These are phyloP conservation scores for Lampropteryx suffumata DNA, from an alignment of 2,888 invertebrate species.

Conservation along the genomic window DNA sequence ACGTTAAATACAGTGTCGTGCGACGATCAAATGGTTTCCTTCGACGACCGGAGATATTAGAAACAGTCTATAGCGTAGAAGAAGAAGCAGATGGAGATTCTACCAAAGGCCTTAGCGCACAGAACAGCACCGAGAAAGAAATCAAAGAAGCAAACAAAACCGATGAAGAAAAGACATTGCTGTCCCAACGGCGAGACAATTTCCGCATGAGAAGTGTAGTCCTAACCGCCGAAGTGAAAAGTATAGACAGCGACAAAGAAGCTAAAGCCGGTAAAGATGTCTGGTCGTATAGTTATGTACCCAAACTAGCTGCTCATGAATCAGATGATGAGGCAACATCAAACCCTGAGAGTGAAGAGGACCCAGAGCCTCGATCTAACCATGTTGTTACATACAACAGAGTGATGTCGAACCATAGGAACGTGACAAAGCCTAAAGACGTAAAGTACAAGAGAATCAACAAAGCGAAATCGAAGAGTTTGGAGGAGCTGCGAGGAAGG, in stretches of 20 bases:
- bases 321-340: slow-evolving; percentile 73
- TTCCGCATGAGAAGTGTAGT: slow-evolving; percentile 76
- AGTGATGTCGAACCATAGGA: slow-evolving; percentile 95
- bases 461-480: slow-evolving; percentile 94
- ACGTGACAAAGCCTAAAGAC: slow-evolving; percentile 95
- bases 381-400: slow-evolving; percentile 91
- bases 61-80: slow-evolving; percentile 93
- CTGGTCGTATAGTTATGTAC: slow-evolving; percentile 80
- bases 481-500: slow-evolving; percentile 91
- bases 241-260: slow-evolving; percentile 72
- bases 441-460: slow-evolving; percentile 95
- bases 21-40: slow-evolving; percentile 90
- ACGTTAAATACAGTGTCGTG: slow-evolving; percentile 87
- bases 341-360: slow-evolving; percentile 71
- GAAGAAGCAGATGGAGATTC: slow-evolving; percentile 90
- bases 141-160: slow-evolving; percentile 72
- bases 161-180: slow-evolving; percentile 75
- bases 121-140: slow-evolving; percentile 78
- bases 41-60: slow-evolving; percentile 90
- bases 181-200: slow-evolving; percentile 76
- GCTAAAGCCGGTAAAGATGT: slow-evolving; percentile 57
- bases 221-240: slow-evolving; percentile 72
- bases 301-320: slow-evolving; percentile 71
- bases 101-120: slow-evolving; percentile 73
- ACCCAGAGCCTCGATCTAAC: slow-evolving; percentile 64